Conservation (phyloP, 2,797 vertebrate species). For the Muraenolepis orangiensis region DNA sequence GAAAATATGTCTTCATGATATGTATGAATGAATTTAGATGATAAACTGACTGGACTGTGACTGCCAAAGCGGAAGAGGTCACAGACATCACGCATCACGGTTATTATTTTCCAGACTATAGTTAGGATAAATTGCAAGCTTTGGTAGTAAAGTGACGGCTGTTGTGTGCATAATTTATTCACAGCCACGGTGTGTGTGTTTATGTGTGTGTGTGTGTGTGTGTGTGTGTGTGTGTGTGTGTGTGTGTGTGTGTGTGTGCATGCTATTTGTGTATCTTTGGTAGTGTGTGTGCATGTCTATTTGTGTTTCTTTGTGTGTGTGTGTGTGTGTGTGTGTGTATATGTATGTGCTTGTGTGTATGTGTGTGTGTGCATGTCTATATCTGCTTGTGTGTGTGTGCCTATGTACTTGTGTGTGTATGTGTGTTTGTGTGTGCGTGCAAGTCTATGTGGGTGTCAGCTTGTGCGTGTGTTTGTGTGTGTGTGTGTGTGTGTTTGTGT, state of each 20-base stretch:
- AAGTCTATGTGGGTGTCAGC: slow-evolving; percentile 56
- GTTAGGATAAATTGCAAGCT: neutral
- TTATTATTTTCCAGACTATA: slow-evolving; percentile 36
- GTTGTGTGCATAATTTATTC: slow-evolving; percentile 8
- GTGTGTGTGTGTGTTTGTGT: neutral
- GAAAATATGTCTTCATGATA: neutral
- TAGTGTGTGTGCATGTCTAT: slow-evolving; percentile 19
- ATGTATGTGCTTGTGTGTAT: neutral
- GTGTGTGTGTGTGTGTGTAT: neutral
- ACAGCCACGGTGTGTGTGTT: slow-evolving; percentile 8
- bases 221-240: neutral
- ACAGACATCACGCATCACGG: slow-evolving; percentile 31
- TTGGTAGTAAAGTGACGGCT: slow-evolving; percentile 34
- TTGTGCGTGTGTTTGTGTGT: slow-evolving; percentile 78
- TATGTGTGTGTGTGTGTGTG: slow-evolving; percentile 1
- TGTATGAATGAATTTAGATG: neutral
- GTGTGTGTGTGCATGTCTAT: slow-evolving; percentile 20
- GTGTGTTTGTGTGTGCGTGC: neutral
- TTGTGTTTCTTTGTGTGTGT: slow-evolving; percentile 83
- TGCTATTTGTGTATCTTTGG: neutral
- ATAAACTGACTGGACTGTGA: slow-evolving; percentile 7
- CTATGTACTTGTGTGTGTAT: neutral
- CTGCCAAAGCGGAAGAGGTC: slow-evolving; percentile 27
- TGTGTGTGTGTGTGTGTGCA: neutral
- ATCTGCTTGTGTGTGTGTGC: slow-evolving; percentile 84